These are phyloP conservation scores for Chloroclysta siterata DNA, from an alignment of 2,888 invertebrate species.

Conservation along the genomic window DNA sequence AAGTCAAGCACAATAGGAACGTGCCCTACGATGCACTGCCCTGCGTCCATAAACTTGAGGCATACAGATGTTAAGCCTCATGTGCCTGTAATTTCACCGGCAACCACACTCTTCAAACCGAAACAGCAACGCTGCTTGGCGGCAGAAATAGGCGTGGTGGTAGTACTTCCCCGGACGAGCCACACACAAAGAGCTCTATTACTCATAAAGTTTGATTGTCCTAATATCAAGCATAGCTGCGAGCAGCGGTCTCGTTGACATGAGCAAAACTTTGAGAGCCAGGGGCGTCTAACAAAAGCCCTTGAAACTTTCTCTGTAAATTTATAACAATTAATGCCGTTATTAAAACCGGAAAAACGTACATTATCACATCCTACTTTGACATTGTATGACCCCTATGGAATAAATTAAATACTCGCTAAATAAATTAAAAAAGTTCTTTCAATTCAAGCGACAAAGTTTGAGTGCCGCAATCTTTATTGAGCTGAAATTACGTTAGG, in stretches of 20 bases:
- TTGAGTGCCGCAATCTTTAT: neutral
- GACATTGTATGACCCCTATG: constrained; percentile 8
- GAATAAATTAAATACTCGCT: constrained; percentile 6
- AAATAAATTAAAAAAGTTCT: constrained; percentile 15
- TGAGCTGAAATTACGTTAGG: constrained; percentile 1
- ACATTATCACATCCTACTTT: constrained; percentile 2
- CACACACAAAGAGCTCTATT: too few species aligned
- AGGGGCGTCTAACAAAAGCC: neutral
- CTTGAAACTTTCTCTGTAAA: neutral
- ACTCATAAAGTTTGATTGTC: too few species aligned
- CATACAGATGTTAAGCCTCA: too few species aligned
- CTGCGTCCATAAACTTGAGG: too few species aligned
- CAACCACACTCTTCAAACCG: too few species aligned
- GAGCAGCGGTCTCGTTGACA: neutral
- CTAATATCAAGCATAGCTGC: too few species aligned
- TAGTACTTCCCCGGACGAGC: too few species aligned
- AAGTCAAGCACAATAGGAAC: too few species aligned
- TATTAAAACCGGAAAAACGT: constrained; percentile 2
- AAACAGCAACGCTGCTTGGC: too few species aligned
- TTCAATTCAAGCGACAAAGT: constrained; percentile 5
- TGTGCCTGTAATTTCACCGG: too few species aligned
- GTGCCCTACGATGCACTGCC: too few species aligned
- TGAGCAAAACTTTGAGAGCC: neutral
- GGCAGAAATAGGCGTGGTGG: too few species aligned
- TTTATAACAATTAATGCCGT: neutral